Base-by-base conservation (phyloP, 2,888 invertebrate genomes). In the Mactromeris polynyma region DNA sequence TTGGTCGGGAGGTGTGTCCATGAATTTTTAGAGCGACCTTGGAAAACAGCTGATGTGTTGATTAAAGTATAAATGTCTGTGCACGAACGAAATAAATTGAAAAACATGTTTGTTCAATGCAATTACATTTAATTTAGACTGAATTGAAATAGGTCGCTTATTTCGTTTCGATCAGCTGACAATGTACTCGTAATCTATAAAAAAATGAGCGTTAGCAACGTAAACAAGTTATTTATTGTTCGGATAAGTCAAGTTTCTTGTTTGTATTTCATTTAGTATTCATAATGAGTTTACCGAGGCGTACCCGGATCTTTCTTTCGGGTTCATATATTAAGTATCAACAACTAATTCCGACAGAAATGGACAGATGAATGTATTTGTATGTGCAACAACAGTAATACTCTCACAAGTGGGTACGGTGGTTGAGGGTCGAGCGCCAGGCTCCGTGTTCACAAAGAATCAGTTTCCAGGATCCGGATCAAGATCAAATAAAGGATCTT, bases 1-100 rank as follows among this genome's bases (percentile, higher is more conserved):
- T 84, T 78, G 84, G 78, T 84, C 40, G 14, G 54, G 78, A 84
- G 84, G 84, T 78, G 77, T 84, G 77, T 46, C 82, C 26, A 80
- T 73, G 73, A 33, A 11, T n/a, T 26, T n/a, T n/a, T 26, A 31
- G 40, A 17, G 40, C 26, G 51, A 58, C 58, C 81, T 54, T 58
- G 81, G 58, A 54, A 81, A 81, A 54, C 81, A 81, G 81, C 81
- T 81, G 81, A 81, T 81, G 33, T 36, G 31, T 58, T 26, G 69
- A 17, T 73, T 73, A 9, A 73, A 33, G 17, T 19, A 64, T 64
- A 73, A 73, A 36, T 36, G 73, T 73, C 73, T 73, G 73, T 73
- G 73, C 73, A 73, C 36, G 73, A 73, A 33, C 26, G 17, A 73
- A 73, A 7, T 73, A 73, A 73, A 73, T 73, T 73, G 33, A 73